Evolutionary conservation across 1,140 invertebrate genomes (phyloP), one percentile per base, ranked within the genome.

Genomic region (Procambarus clarkii): DNA sequence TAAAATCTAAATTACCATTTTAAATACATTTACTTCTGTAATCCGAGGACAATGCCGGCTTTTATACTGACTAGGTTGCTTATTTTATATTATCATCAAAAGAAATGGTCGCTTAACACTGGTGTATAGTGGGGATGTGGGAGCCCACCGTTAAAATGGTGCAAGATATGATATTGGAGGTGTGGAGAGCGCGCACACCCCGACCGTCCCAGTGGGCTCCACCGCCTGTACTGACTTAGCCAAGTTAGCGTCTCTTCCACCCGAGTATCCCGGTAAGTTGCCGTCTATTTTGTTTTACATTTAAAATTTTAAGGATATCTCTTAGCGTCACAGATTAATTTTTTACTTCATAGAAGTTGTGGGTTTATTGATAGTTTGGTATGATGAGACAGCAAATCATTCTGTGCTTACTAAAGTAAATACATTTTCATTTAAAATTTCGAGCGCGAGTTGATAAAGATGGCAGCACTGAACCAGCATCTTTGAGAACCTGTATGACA

Each of bases 211-310:
- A n/a, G 3, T 45, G 24, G 18, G 84, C 71, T 77, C 74, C 15
- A 71, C 74, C 50, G n/a, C 71, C 48, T 48, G 69, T n/a, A 86
- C 84, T 86, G 34, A 76, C 64, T 50, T 54, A 15, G n/a, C 69
- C 7, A 34, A 15, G 2, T 21, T 15, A 74, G n/a, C 60, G n/a
- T 74, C 69, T 34, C n/a, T 0, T n/a, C n/a, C 21, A 34, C 69
- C 24, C 69, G 34, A 34, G 1, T 34, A 34, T 34, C 69, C n/a
- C 7, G 4, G n/a, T 34, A 8, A 74, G 69, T 74, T 74, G 69
- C 69, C 69, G 2, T 8, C n/a, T 74, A 74, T 4, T 18, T 64
- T 64, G 4, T 21, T 13, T 13, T 74, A 11, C 21, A 69, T 69
- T 69, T 69, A 18, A 0, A 74, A 34, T 74, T 34, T 34, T 64